phyloP scores from a whole-genome alignment of 2,888 invertebrate genomes.

The Lampropteryx suffumata region DNA sequence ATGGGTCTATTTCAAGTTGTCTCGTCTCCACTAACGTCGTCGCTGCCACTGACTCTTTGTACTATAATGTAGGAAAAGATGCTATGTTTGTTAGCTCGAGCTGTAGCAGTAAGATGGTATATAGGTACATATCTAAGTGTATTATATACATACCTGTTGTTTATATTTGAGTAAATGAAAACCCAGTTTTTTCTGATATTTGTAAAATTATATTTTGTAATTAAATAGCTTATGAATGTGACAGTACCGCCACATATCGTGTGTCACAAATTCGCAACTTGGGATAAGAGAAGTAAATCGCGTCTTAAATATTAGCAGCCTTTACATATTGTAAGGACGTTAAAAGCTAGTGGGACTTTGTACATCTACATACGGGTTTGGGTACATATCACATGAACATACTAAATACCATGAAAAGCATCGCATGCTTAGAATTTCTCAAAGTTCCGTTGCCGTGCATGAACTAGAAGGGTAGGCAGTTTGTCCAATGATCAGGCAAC shows the following conservation, averaged over 20 bases:
- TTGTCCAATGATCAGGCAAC: not conserved
- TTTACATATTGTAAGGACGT: slow-evolving; percentile 8
- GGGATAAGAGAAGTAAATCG: slow-evolving; percentile 31
- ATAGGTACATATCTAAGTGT: too few relatives aligned
- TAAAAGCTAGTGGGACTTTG: slow-evolving; percentile 17
- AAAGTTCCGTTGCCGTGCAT: not conserved
- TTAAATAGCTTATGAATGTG: slow-evolving; percentile 12
- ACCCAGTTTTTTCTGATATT: too few relatives aligned
- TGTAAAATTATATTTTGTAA: not conserved
- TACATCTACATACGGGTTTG: slow-evolving; percentile 6
- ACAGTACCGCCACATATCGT: slow-evolving; percentile 23
- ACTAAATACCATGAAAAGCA: slow-evolving; percentile 9
- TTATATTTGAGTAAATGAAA: too few relatives aligned
- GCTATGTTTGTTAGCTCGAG: too few relatives aligned
- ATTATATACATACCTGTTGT: too few relatives aligned
- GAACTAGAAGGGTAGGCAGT: not conserved
- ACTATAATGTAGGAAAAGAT: too few relatives aligned
- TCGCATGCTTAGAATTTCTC: not conserved
- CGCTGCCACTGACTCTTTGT: too few relatives aligned
- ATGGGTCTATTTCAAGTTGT: too few relatives aligned
- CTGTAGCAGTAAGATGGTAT: too few relatives aligned
- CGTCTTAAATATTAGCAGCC: slow-evolving; percentile 20
- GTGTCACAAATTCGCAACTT: slow-evolving; percentile 28
- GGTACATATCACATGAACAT: slow-evolving; percentile 18
- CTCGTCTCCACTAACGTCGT: too few relatives aligned